These are phyloP conservation scores for Helicoverpa assulta DNA, from an alignment of 2,888 invertebrate species.

Conservation along the genomic window DNA sequence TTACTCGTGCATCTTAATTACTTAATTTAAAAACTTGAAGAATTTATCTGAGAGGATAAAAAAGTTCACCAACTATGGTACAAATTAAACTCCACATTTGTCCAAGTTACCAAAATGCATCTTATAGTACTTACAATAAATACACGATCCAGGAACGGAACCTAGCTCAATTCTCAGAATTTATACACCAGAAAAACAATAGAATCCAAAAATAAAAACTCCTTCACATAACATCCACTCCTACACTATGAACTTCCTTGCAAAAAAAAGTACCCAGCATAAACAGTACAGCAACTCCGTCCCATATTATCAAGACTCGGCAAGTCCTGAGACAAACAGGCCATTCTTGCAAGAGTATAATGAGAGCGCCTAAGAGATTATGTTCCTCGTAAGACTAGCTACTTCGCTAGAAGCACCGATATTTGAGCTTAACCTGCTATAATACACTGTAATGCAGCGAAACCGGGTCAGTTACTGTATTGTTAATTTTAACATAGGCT, in stretches of 20 bases:
- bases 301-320: slow-evolving; percentile 27
- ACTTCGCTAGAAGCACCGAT: slow-evolving; percentile 29
- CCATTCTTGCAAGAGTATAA: slow-evolving; percentile 48
- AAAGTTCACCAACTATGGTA: too few species aligned
- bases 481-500: too few species aligned
- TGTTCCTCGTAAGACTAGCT: slow-evolving; percentile 9
- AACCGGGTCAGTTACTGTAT: slow-evolving; percentile 1
- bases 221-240: not conserved
- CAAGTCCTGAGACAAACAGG: slow-evolving; percentile 47
- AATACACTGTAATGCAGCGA: not conserved
- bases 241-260: slow-evolving; percentile 13
- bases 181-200: not conserved
- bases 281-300: not conserved
- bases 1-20: too few species aligned
- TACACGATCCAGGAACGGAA: not conserved
- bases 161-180: not conserved
- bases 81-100: too few species aligned
- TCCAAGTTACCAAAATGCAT: too few species aligned
- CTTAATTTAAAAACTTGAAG: too few species aligned
- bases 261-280: slow-evolving; percentile 20
- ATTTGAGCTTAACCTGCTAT: slow-evolving; percentile 22
- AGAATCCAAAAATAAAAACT: not conserved
- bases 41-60: too few species aligned
- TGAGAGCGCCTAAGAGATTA: slow-evolving; percentile 52
- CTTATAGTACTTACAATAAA: not conserved